phyloP scores from a whole-genome alignment of 2,888 invertebrate species.

The Platycnemis pennipes region DNA sequence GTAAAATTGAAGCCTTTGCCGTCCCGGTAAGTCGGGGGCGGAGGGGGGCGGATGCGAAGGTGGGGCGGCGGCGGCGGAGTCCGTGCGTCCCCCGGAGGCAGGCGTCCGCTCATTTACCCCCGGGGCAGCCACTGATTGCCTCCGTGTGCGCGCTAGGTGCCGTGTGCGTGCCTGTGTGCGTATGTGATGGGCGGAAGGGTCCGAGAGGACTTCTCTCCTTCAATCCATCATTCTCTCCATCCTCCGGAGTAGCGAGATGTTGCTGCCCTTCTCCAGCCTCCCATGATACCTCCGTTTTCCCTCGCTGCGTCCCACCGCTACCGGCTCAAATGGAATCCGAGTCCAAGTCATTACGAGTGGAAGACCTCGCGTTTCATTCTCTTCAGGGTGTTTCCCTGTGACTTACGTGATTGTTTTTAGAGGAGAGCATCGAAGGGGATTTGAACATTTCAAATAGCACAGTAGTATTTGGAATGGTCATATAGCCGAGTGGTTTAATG shows the following conservation, averaged over 20 bases:
- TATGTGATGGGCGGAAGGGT: constrained; percentile 8
- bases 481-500: no score
- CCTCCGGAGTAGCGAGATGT: neutral
- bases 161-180: neutral
- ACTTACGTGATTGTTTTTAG: neutral
- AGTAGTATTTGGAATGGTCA: no score
- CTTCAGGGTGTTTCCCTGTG: neutral
- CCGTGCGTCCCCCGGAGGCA: neutral
- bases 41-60: neutral
- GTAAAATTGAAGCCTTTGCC: neutral
- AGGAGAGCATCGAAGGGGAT: neutral
- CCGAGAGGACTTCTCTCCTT: neutral
- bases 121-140: constrained; percentile 62
- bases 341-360: neutral
- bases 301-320: neutral
- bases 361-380: neutral
- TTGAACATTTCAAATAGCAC: neutral
- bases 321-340: constrained; percentile 21
- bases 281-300: neutral
- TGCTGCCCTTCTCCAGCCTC: neutral
- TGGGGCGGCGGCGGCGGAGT: neutral
- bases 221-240: constrained; percentile 57
- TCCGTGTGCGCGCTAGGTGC: constrained; percentile 18
- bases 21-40: neutral
- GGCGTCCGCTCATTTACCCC: constrained; percentile 55